Evolutionary conservation across 2,113 vertebrate species (phyloP), one percentile per base, ranked within the genome.

Genomic region (Papio anubis): DNA sequence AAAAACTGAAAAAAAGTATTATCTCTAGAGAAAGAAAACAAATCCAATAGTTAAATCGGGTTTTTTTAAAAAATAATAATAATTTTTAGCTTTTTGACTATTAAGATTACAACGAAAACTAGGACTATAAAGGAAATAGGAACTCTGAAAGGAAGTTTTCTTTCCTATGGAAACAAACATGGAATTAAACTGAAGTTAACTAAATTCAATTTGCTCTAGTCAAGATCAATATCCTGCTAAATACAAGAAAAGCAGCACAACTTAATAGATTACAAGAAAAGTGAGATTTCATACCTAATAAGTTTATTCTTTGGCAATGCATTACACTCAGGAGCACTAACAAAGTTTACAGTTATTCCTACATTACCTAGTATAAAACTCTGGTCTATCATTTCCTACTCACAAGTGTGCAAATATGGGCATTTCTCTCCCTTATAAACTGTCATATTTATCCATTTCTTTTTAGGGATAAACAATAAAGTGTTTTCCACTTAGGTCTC

Each of bases 161-260:
- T 94, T 90, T 72, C 73, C 50, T 45, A 8, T 72, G 10, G 70
- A 76, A 96, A 80, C 57, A 87, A 78, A 73, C 23, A 88, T 43
- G 32, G 50, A 83, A 79, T 87, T 87, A 86, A 93, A 95, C 17
- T 57, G 8, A 91, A 88, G 8, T 83, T 45, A 90, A 93, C 3
- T 79, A 73, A 75, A 84, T 8, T 93, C 17, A 93, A 92, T 89
- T 88, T 95, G 70, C 32, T 78, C 40, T 80, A 88, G 92, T 90
- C 20, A 38, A 94, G 64, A 90, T 68, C 48, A 94, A 70, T 68
- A 93, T 55, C 59, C 59, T 76, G 17, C 48, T 57, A 8, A 75
- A 72, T 7, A 96, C n/a, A 85, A 92, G 50, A 52, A 82, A 80
- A 93, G 50, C 10, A 92, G 40, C 20, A 6, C 20, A 92, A 76